These are phyloP conservation scores for Pedetes capensis DNA, from an alignment of 2,113 vertebrate genomes.

Conservation along the genomic window DNA sequence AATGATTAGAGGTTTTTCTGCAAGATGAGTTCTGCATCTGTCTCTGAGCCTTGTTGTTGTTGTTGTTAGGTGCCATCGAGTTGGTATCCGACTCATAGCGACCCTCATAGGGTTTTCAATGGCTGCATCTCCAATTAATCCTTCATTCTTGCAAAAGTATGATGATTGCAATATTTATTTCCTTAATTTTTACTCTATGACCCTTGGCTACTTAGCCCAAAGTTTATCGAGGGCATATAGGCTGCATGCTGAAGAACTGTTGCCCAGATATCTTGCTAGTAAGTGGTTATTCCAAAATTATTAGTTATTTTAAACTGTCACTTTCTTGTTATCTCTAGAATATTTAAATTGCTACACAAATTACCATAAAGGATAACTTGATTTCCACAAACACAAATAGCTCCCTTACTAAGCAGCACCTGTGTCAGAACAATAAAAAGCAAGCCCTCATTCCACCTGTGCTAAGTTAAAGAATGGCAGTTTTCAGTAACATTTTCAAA, in stretches of 20 bases:
- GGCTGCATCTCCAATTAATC: neutral
- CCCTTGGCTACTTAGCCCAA: neutral
- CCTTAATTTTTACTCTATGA: neutral
- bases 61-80: too few relatives aligned
- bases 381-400: slow-evolving; percentile 40
- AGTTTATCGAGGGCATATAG: neutral
- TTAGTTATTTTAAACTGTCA: neutral
- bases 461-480: slow-evolving; percentile 48
- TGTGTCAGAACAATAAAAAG: slow-evolving; percentile 24
- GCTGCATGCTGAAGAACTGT: neutral
- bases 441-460: slow-evolving; percentile 5
- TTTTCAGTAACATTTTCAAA: slow-evolving; percentile 64
- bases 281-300: neutral
- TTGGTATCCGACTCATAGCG: too few relatives aligned
- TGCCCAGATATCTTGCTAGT: neutral
- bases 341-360: neutral
- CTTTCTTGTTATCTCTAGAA: neutral
- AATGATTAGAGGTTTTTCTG: neutral
- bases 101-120: too few relatives aligned
- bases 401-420: neutral
- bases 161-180: neutral
- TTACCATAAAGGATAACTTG: slow-evolving; percentile 42
- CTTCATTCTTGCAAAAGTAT: neutral
- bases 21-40: neutral
- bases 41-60: neutral